phyloP scores from a whole-genome alignment of 2,113 vertebrate species.

The Dipodomys ordii region DNA sequence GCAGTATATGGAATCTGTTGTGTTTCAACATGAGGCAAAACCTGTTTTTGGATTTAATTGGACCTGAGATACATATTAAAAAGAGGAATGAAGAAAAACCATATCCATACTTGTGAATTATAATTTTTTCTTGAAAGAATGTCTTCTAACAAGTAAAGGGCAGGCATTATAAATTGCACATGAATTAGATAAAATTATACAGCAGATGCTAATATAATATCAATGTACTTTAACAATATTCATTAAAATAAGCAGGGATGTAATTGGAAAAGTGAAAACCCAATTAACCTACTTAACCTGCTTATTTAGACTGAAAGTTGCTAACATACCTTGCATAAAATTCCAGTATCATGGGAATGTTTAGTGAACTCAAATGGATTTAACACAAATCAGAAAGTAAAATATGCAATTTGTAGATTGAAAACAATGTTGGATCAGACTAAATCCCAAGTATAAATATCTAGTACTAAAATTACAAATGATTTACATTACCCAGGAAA shows the following conservation, averaged over 20 bases:
- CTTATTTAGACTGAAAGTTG: conserved; percentile 55
- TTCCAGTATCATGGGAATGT: conserved; percentile 54
- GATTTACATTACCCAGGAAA: not conserved
- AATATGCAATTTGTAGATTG: conserved; percentile 30
- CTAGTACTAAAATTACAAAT: not conserved
- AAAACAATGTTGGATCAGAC: conserved; percentile 16
- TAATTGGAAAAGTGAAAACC: conserved; percentile 70
- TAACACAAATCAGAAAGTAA: conserved; percentile 33
- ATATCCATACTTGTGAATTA: not conserved
- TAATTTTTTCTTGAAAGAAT: conserved; percentile 61
- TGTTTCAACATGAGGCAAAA: conserved; percentile 59
- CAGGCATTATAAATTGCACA: conserved; percentile 56
- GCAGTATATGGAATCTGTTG: conserved; percentile 28
- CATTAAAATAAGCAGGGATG: conserved; percentile 71
- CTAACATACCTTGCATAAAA: conserved; percentile 61
- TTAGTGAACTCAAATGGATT: conserved; percentile 62
- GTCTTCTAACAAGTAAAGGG: conserved; percentile 46
- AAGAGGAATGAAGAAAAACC: not conserved
- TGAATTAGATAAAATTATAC: conserved; percentile 68
- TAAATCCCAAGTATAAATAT: conserved; percentile 33
- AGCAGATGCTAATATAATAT: conserved; percentile 76
- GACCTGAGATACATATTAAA: conserved; percentile 46
- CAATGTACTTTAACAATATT: conserved; percentile 75
- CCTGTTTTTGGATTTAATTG: conserved; percentile 54
- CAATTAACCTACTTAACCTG: conserved; percentile 61